phyloP scores from a whole-genome alignment of 2,888 invertebrate genomes.

The Himalopsyche anomala region DNA sequence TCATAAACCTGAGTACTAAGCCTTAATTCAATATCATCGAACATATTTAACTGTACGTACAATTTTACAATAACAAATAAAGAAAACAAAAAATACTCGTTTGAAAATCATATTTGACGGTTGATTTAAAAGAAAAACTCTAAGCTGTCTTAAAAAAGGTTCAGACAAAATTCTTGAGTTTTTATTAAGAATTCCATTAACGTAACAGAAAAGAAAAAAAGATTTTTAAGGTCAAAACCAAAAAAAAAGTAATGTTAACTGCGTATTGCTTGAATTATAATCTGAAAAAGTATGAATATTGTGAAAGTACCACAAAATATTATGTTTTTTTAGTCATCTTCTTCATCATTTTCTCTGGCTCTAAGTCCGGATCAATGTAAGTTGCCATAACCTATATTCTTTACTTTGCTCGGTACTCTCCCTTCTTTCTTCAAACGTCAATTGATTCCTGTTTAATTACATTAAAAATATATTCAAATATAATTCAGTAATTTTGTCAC shows the following conservation, averaged over 20 bases:
- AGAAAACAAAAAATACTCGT: neutral
- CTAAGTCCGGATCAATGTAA: too few relatives aligned
- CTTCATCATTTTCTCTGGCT: too few relatives aligned
- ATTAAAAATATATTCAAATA: too few relatives aligned
- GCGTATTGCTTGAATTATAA: neutral
- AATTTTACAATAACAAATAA: neutral
- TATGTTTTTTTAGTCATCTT: too few relatives aligned
- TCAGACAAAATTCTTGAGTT: neutral
- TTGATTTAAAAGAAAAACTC: neutral
- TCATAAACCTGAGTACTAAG: too few relatives aligned
- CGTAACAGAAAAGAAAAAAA: neutral
- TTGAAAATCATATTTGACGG: neutral
- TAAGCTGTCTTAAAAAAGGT: neutral
- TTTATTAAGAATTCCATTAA: constrained; percentile 14
- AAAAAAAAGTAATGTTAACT: neutral
- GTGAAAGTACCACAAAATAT: neutral
- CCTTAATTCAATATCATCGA: too few relatives aligned
- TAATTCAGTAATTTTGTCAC: too few relatives aligned
- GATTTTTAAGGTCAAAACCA: neutral
- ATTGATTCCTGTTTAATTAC: too few relatives aligned
- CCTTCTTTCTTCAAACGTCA: too few relatives aligned
- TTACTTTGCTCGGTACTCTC: too few relatives aligned
- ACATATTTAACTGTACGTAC: too few relatives aligned
- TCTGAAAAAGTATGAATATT: neutral
- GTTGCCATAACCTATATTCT: too few relatives aligned